phyloP scores from a whole-genome alignment of 2,888 invertebrate genomes.

The Pelosia muscerda region DNA sequence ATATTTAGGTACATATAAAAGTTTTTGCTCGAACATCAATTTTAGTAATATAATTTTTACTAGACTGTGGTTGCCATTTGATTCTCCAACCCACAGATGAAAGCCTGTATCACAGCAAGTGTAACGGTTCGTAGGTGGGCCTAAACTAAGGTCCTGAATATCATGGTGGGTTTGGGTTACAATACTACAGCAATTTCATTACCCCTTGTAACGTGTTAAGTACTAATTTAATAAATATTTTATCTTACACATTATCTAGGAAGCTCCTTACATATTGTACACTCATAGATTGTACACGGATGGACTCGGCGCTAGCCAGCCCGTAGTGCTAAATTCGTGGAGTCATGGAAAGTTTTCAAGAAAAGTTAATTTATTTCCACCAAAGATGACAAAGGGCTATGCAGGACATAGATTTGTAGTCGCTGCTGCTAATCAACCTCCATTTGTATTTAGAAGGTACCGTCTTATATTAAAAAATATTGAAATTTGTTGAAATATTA shows the following conservation, averaged over 20 bases:
- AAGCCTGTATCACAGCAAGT: not conserved
- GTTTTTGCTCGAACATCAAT: too few species aligned
- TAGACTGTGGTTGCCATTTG: not conserved
- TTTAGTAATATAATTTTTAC: too few species aligned
- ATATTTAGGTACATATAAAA: too few species aligned
- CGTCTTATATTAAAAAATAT: too few species aligned
- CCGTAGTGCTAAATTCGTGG: conserved; percentile 91
- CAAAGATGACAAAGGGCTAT: conserved; percentile 89
- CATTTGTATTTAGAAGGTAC: conserved; percentile 90
- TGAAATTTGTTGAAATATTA: too few species aligned
- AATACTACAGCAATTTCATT: too few species aligned
- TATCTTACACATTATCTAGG: conserved; percentile 69
- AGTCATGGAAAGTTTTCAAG: conserved; percentile 88
- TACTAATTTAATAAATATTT: conserved; percentile 31
- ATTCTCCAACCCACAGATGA: not conserved
- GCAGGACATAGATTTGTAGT: conserved; percentile 91
- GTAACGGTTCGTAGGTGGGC: not conserved
- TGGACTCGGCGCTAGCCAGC: conserved; percentile 90
- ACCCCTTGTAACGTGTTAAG: not conserved
- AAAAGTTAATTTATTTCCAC: conserved; percentile 89
- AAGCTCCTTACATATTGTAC: conserved; percentile 90
- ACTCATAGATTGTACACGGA: conserved; percentile 91
- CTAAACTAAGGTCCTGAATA: not conserved
- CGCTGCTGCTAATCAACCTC: conserved; percentile 90
- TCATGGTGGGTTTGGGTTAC: too few species aligned